Evolutionary conservation across 2,888 invertebrate genomes (phyloP).

Genomic region (Ectropis crepuscularia): DNA sequence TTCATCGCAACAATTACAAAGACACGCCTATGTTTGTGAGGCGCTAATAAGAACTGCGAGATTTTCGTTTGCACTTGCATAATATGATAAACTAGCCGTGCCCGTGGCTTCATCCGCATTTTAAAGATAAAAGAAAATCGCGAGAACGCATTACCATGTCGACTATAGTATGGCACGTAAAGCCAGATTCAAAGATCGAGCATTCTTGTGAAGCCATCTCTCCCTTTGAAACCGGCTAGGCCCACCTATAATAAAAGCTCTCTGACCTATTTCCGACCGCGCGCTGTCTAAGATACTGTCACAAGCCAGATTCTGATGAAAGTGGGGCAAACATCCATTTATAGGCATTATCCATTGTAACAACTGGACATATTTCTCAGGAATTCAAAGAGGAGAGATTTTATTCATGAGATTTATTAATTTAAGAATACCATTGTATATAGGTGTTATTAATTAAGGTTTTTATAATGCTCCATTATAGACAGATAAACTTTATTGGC

Average conservation of each 20-base stretch:
- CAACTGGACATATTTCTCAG: slow-evolving; percentile 10
- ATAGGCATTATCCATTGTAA: slow-evolving; percentile 32
- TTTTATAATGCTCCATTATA: no score
- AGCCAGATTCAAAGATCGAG: slow-evolving; percentile 35
- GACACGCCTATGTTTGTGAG: no score
- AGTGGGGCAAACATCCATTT: slow-evolving; percentile 36
- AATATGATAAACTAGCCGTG: no score
- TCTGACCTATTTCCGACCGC: slow-evolving; percentile 41
- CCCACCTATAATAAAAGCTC: slow-evolving; percentile 34
- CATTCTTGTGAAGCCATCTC: slow-evolving; percentile 34
- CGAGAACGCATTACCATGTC: no score
- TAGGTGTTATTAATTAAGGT: no score
- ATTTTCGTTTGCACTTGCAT: no score
- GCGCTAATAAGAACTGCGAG: no score
- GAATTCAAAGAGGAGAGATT: slow-evolving; percentile 10
- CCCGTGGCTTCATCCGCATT: no score
- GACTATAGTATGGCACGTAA: neutral
- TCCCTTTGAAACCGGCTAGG: slow-evolving; percentile 37
- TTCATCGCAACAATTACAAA: no score
- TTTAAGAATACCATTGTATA: no score
- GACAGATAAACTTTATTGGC: no score
- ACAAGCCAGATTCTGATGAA: slow-evolving; percentile 33
- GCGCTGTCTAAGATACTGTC: slow-evolving; percentile 42
- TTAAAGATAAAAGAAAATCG: no score
- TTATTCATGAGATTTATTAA: neutral